Evolutionary conservation across 1,140 invertebrate genomes (phyloP), one percentile per base, ranked within the genome.

Genomic region (Cotesia chilonis): DNA sequence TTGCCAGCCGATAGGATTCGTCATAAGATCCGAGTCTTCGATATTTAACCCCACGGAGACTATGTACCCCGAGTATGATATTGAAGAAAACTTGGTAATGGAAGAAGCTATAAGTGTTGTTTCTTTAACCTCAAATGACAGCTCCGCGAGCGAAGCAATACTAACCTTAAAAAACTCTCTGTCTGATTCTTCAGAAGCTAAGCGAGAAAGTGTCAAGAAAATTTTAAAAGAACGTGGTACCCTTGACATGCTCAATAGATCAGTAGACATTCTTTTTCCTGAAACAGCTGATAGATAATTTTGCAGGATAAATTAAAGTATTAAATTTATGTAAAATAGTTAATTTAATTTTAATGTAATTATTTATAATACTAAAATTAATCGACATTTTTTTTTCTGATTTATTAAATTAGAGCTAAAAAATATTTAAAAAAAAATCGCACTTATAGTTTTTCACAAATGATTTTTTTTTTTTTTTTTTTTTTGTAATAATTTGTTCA

Each of bases 31-130:
- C 1, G 38, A 68, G 59, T 17, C 35, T 14, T n/a, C 47, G 72
- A 54, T 12, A n/a, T 6, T 9, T 7, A 68, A 55, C 10, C 75
- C 79, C 0, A 74, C 78, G 47, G 73, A 77, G 17, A 82, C 80
- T 0, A 83, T 81, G 82, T 82, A 82, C 59, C 80, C 80, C 0
- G 81, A 84, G 28, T 76, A 75, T 20, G 72, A 79, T 54, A 79
- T 81, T 28, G 81, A 81, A 10, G 79, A 81, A 12, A 75, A 82
- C 57, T 59, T 77, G 3, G 74, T 68, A 1, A 6, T 47, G 0
- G 41, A 47, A 47, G 41, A 47, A 47, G 10, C 41, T 47, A 47
- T 47, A 2, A 47, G 41, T 47, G 10, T 7, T 47, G 10, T 47
- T 47, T 47, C 41, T 10, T 10, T 47, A 9, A 47, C 10, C 6